A percentile compares a stretch with the other conserved stretches of the same genome.
phyloP scores from a whole-genome alignment of 2,888 invertebrate species.

The Maniola hyperantus region DNA sequence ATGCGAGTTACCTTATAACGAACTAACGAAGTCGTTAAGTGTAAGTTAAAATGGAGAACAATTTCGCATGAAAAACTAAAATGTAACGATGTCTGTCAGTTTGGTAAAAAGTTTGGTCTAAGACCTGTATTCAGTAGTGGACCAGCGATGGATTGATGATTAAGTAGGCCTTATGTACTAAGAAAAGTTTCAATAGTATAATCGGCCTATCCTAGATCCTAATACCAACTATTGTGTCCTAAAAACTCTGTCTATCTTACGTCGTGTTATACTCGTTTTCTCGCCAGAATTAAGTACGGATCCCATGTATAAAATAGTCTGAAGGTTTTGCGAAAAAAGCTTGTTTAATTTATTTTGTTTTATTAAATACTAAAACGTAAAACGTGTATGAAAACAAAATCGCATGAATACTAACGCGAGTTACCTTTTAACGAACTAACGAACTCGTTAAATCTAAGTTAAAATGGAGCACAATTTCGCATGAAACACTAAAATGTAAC shows the following conservation, averaged over 20 bases:
- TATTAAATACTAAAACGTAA: conserved; percentile 1
- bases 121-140: too few relatives aligned
- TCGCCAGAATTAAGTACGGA: too few relatives aligned
- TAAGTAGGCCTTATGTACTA: too few relatives aligned
- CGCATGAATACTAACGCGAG: conserved; percentile 4
- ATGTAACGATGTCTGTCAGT: conserved; percentile 22
- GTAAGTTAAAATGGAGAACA: conserved; percentile 17
- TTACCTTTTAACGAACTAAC: conserved; percentile 11
- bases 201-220: too few relatives aligned
- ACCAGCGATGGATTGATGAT: too few relatives aligned
- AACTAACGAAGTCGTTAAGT: conserved; percentile 14
- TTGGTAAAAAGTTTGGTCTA: conserved; percentile 26
- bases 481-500: conserved; percentile 20
- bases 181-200: too few relatives aligned
- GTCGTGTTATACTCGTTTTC: too few relatives aligned
- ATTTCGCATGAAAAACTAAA: conserved; percentile 20
- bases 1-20: conserved; percentile 7
- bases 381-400: conserved; percentile 1
- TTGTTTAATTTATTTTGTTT: too few relatives aligned
- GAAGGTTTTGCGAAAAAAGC: too few relatives aligned
- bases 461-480: conserved; percentile 19
- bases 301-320: too few relatives aligned
- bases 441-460: conserved; percentile 18
- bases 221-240: too few relatives aligned
- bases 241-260: too few relatives aligned